phyloP scores from a whole-genome alignment of 2,113 vertebrate genomes.

The Macroglossus sobrinus region DNA sequence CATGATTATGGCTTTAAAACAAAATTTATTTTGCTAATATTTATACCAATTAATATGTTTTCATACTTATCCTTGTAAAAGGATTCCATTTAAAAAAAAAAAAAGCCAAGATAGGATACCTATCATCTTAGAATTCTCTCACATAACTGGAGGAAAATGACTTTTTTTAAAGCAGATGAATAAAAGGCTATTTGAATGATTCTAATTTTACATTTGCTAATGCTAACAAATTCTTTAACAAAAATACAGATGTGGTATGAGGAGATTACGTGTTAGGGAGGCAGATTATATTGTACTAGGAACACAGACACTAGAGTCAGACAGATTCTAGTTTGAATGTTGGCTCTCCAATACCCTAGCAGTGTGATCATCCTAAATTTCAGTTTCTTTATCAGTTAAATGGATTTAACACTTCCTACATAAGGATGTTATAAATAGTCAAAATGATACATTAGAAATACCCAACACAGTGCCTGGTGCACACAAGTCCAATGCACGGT shows the following conservation, averaged over 20 bases:
- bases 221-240: not conserved
- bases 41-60: not conserved
- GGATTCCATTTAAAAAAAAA: not conserved
- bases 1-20: not conserved
- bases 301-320: not conserved
- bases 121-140: not conserved
- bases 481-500: not conserved
- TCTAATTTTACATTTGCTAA: not conserved
- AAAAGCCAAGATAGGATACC: not conserved
- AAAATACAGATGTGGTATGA: not conserved
- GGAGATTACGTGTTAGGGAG: not conserved
- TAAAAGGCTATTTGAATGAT: not conserved
- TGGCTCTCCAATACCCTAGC: not conserved
- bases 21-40: not conserved
- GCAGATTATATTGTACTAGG: not conserved
- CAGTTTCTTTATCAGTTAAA: slow-evolving; percentile 7
- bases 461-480: not conserved
- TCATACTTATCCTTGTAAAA: not conserved
- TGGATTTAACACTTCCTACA: not conserved
- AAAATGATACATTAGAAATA: not conserved
- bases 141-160: not conserved
- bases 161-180: not conserved
- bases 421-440: not conserved
- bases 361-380: not conserved
- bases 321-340: not conserved